Evolutionary conservation across 2,113 vertebrate genomes (phyloP), one percentile per base, ranked within the genome.

Genomic region (Gobiocypris rarus): DNA sequence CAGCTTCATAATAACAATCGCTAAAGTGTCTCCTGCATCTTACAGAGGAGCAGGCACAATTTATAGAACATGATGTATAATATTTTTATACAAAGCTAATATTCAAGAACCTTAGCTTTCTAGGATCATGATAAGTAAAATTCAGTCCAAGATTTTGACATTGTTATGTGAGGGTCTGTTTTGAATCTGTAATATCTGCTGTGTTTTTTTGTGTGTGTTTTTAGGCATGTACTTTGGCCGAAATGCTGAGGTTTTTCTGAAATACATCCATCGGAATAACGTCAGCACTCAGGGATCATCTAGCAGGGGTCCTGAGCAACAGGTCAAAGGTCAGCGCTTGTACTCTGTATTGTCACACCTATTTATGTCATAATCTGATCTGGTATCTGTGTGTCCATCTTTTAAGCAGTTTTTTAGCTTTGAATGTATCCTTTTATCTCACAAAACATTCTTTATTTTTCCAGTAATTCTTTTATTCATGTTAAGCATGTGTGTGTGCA

Each of bases 251-350:
- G 98, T 99, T 24, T 99, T 99, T 83, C 96, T 99, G 81, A 99
- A 99, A 93, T 99, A 99, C 92, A 99, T 99, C 89, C 98, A 99
- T 93, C 94, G 98, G 86, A 99, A 99, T 93, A 99, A 98, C 0
- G 97, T 98, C 91, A 97, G 96, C 93, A 96, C 96, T 91, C 96
- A 97, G 0, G 96, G 97, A 24, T 96, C 96, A 1, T 93, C 96
- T 19, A 93, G 96, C 88, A 98, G 96, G 38, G 96, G 96, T 1
- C 97, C 98, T 0, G 97, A 99, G 85, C 96, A 97, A 56, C 97
- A 99, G 90, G 97, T 99, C 28, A 99, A 99, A 98, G 98, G 98
- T 98, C 75, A 93, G 96, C 90, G 75, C 45, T 1, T 5, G 50
- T 9, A 34, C 13, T 34, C 63, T 67, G 11, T 67, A 7, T 19